phyloP scores from a whole-genome alignment of 2,797 vertebrate species.

The Hozukius guyotensis region DNA sequence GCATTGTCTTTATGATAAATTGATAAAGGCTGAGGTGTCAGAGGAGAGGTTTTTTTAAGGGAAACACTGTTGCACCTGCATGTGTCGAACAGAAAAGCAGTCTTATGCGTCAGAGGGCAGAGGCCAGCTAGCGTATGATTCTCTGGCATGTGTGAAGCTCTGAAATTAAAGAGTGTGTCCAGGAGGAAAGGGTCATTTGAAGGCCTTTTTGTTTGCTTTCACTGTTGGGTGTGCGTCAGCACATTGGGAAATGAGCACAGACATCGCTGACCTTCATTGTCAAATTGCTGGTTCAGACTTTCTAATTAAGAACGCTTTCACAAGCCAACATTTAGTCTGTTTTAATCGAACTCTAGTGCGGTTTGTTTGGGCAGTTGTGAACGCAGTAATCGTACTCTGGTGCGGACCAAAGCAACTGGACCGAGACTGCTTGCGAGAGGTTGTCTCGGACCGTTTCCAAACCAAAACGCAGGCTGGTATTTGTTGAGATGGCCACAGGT shows the following conservation, averaged over 20 bases:
- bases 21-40: conserved; percentile 7
- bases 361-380: too few relatives aligned
- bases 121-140: conserved; percentile 26
- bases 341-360: too few relatives aligned
- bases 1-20: neutral
- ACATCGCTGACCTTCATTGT: conserved; percentile 15
- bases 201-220: conserved; percentile 13
- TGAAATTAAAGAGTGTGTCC: neutral
- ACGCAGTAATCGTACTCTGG: too few relatives aligned
- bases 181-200: conserved; percentile 3
- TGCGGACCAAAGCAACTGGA: too few relatives aligned
- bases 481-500: too few relatives aligned
- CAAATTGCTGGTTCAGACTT: neutral
- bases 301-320: neutral
- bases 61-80: conserved; percentile 30
- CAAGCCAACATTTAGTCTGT: too few relatives aligned
- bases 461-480: too few relatives aligned
- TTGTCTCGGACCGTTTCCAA: too few relatives aligned
- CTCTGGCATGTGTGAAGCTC: conserved; percentile 28
- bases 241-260: conserved; percentile 10
- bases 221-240: neutral
- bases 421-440: too few relatives aligned
- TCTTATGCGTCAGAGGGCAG: conserved; percentile 23
- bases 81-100: conserved; percentile 29
- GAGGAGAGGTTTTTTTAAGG: neutral